Percentiles rank a stretch among this genome's conserved stretches.
Evolutionary conservation across 2,888 invertebrate genomes (phyloP).

Genomic region (Therioaphis trifolii): DNA sequence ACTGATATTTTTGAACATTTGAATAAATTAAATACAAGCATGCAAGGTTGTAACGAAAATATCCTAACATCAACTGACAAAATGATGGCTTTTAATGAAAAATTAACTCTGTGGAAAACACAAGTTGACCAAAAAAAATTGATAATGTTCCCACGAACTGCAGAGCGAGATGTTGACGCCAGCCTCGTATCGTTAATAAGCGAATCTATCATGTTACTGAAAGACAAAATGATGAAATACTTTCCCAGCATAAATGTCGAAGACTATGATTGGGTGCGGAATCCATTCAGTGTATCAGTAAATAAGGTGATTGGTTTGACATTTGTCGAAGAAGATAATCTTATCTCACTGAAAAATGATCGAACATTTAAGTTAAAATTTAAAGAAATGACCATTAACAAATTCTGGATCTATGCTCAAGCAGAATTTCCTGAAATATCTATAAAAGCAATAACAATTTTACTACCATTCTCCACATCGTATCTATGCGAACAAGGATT

Average conservation of each 20-base stretch:
- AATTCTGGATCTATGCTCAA: conserved; percentile 18
- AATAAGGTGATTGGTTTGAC: conserved; percentile 30
- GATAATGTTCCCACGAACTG: conserved; percentile 38
- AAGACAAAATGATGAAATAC: conserved; percentile 33
- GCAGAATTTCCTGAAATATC: conserved; percentile 26
- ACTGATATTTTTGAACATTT: conserved; percentile 64
- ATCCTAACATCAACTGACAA: conserved; percentile 24
- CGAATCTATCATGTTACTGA: conserved; percentile 38
- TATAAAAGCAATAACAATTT: conserved; percentile 27
- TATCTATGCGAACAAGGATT: not conserved
- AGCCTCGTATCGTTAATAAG: conserved; percentile 19
- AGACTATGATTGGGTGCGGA: conserved; percentile 10
- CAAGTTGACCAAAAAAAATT: conserved; percentile 27
- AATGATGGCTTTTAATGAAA: not conserved
- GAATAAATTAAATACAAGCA: conserved; percentile 25
- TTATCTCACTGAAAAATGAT: conserved; percentile 35
- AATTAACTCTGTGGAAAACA: conserved; percentile 7
- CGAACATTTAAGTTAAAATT: conserved; percentile 41
- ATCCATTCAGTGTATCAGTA: conserved; percentile 26
- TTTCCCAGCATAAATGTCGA: conserved; percentile 35
- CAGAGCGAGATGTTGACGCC: conserved; percentile 29
- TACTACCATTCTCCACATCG: conserved; percentile 14
- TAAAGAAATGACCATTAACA: conserved; percentile 45
- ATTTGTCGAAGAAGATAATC: conserved; percentile 21
- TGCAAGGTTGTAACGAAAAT: conserved; percentile 18